Conservation (phyloP, 2,113 vertebrate genomes). For the Salvelinus namaycush region DNA sequence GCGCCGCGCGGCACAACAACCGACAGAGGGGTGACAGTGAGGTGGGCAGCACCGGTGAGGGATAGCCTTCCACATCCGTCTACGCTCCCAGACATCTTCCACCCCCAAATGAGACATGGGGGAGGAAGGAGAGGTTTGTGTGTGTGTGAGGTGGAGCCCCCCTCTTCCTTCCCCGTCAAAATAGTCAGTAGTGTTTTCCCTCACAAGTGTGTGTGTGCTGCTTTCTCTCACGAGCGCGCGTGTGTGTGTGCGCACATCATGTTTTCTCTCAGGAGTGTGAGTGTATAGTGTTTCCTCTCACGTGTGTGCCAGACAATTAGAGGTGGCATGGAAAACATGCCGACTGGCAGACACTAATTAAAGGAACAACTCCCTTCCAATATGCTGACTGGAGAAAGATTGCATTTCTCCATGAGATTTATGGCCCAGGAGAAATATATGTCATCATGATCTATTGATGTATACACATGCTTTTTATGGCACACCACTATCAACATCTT, state of each 20-base stretch:
- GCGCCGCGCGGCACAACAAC: slow-evolving; percentile 45
- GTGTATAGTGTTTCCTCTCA: slow-evolving; percentile 37
- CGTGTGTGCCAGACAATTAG: slow-evolving; percentile 74
- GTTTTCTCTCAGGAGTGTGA: too few species aligned
- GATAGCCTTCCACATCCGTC: slow-evolving; percentile 75
- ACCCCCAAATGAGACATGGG: slow-evolving; percentile 54
- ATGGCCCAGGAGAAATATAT: background rate
- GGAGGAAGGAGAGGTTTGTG: background rate
- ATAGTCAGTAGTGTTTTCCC: slow-evolving; percentile 50
- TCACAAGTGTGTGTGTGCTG: too few species aligned
- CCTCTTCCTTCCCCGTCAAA: slow-evolving; percentile 46
- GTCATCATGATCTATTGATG: background rate
- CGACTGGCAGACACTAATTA: slow-evolving; percentile 74
- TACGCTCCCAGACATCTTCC: slow-evolving; percentile 70
- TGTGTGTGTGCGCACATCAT: too few species aligned
- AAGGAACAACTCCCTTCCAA: slow-evolving; percentile 64
- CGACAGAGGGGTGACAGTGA: slow-evolving; percentile 69
- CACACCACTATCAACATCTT: background rate
- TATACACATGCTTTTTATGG: background rate
- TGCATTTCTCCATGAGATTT: slow-evolving; percentile 4
- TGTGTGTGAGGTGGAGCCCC: slow-evolving; percentile 12
- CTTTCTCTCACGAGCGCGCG: too few species aligned
- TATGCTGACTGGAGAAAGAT: slow-evolving; percentile 43
- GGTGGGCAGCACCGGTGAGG: slow-evolving; percentile 69
- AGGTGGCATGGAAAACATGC: slow-evolving; percentile 70